Conservation (phyloP, 35 echinoderm and acorn worm species). For the Eucidaris tribuloides region DNA sequence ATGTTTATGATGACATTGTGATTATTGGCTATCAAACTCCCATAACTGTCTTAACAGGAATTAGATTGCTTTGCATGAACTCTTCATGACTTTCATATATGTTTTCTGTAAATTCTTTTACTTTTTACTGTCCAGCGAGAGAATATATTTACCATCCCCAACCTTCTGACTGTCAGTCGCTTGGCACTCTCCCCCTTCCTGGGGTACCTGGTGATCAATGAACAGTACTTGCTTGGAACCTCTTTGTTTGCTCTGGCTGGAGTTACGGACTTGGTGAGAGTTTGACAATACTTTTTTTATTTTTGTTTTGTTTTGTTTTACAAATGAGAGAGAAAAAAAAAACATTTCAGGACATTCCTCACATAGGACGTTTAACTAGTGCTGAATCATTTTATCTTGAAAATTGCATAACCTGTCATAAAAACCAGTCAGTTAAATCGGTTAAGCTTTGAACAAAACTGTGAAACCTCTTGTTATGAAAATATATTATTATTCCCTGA, state of each 20-base stretch:
- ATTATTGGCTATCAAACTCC: not conserved
- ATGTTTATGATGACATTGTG: not conserved
- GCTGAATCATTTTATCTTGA: too few species aligned
- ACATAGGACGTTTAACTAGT: too few species aligned
- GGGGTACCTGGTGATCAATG: conserved; percentile 83
- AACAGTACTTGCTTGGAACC: conserved; percentile 63
- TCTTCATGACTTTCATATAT: too few species aligned
- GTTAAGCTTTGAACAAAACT: too few species aligned
- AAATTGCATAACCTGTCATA: too few species aligned
- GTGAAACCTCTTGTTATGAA: too few species aligned
- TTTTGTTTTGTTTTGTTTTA: conserved; percentile 5
- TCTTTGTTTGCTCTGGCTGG: conserved; percentile 73
- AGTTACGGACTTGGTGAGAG: conserved; percentile 70
- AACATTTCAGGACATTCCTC: too few species aligned
- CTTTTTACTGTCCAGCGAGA: conserved; percentile 58
- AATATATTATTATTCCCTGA: too few species aligned
- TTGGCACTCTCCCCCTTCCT: conserved; percentile 68
- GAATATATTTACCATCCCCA: conserved; percentile 94
- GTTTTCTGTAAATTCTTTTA: not conserved
- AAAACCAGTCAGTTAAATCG: too few species aligned
- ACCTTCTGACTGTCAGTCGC: conserved; percentile 67
- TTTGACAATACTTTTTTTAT: not conserved
- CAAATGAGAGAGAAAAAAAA: too few species aligned
- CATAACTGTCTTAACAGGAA: not conserved
- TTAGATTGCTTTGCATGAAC: not conserved